phyloP scores from a whole-genome alignment of 2,113 vertebrate genomes.

The Vidua chalybeata region DNA sequence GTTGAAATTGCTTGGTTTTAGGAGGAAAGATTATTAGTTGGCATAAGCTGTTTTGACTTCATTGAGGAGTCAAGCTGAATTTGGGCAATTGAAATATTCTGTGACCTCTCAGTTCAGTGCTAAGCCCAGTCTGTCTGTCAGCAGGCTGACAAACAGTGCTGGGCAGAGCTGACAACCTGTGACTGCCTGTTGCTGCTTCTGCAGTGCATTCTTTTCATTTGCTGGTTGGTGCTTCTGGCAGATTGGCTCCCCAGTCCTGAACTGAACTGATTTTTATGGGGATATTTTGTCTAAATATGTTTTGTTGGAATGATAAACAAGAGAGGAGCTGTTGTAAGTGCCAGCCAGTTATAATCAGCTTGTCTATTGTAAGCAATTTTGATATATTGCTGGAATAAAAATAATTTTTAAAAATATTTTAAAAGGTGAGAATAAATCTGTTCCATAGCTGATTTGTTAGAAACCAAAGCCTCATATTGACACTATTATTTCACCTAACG shows the following conservation, averaged over 20 bases:
- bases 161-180: background rate
- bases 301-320: background rate
- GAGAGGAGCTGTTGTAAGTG: background rate
- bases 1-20: background rate
- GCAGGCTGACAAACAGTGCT: background rate
- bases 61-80: background rate
- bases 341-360: background rate
- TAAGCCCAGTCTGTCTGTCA: background rate
- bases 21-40: background rate
- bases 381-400: background rate
- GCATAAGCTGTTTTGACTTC: background rate
- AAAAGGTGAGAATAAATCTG: background rate
- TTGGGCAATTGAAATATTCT: background rate
- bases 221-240: background rate
- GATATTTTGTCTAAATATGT: background rate
- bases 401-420: rapidly evolving
- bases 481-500: background rate
- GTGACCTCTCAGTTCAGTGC: background rate
- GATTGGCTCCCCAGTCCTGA: background rate
- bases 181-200: background rate
- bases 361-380: background rate
- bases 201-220: background rate
- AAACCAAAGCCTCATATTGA: background rate
- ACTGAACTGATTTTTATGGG: background rate
- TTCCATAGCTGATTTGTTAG: background rate